Evolutionary conservation across 2,797 vertebrate genomes (phyloP).

Genomic region (Silurus aristotelis): DNA sequence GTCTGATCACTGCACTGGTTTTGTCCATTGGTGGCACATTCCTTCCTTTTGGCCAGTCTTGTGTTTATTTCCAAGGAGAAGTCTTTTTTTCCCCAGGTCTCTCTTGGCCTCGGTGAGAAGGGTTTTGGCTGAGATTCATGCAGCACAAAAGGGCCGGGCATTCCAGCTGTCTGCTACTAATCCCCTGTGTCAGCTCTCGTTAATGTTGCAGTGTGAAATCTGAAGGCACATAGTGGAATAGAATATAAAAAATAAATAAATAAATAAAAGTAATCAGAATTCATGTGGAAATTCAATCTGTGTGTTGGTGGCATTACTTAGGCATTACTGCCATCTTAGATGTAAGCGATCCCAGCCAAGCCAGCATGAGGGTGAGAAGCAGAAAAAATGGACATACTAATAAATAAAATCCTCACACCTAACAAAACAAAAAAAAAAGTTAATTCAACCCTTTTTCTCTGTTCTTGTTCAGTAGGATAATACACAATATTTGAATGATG

Average conservation of each 20-base stretch:
- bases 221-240: conserved; percentile 89
- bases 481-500: background rate
- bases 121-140: conserved; percentile 92
- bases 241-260: conserved; percentile 71
- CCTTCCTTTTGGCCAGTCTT: conserved; percentile 68
- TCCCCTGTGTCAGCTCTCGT: conserved; percentile 98
- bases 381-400: background rate
- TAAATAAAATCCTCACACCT: background rate
- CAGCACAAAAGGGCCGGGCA: conserved; percentile 92
- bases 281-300: conserved; percentile 81
- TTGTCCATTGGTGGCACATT: conserved; percentile 71
- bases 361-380: background rate
- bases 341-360: conserved; percentile 24
- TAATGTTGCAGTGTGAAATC: conserved; percentile 98
- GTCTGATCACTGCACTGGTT: conserved; percentile 48
- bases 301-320: conserved; percentile 70
- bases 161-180: conserved; percentile 99
- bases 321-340: conserved; percentile 68
- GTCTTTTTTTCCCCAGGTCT: conserved; percentile 76
- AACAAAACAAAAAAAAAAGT: no score
- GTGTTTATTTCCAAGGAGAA: conserved; percentile 75
- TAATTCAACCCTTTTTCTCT: background rate
- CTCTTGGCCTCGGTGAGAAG: conserved; percentile 87
- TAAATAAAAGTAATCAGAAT: conserved; percentile 87
- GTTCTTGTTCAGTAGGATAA: background rate